These are phyloP conservation scores for Leuctra nigra DNA, from an alignment of 2,888 invertebrate genomes.

Conservation along the genomic window DNA sequence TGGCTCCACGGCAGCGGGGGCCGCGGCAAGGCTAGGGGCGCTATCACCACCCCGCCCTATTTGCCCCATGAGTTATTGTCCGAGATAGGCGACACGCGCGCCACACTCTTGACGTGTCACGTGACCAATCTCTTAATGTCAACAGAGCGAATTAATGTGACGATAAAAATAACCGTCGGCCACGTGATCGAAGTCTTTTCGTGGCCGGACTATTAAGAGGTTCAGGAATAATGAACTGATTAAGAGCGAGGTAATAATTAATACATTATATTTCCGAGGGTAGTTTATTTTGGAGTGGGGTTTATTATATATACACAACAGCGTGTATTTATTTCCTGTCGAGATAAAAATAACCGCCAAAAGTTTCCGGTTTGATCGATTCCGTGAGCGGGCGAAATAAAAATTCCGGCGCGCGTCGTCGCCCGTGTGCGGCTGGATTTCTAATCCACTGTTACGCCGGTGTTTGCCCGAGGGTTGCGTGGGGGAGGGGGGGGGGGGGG, in stretches of 20 bases:
- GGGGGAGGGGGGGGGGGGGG: no score
- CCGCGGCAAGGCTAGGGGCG: not conserved
- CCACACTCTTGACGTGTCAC: conserved; percentile 11
- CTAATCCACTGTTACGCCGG: not conserved
- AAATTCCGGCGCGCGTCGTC: not conserved
- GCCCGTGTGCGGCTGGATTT: not conserved
- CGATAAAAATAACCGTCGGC: conserved; percentile 5
- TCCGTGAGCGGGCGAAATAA: no score
- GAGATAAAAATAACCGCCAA: not conserved
- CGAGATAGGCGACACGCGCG: conserved; percentile 20
- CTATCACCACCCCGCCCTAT: conserved; percentile 22
- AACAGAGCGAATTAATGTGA: conserved; percentile 17
- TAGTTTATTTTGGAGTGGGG: no score
- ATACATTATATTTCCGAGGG: conserved; percentile 7
- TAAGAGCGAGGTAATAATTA: conserved; percentile 11
- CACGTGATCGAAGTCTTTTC: not conserved
- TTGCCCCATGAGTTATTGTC: conserved; percentile 19
- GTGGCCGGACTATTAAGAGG: conserved; percentile 10
- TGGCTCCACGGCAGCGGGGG: not conserved
- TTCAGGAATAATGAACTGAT: conserved; percentile 14
- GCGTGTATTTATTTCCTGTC: not conserved
- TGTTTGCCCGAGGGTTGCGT: no score
- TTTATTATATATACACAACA: no score
- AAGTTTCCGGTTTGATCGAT: not conserved
- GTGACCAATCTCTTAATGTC: conserved; percentile 20